Base-by-base conservation (phyloP, 2,113 vertebrate genomes). In the Antigone vipio region DNA sequence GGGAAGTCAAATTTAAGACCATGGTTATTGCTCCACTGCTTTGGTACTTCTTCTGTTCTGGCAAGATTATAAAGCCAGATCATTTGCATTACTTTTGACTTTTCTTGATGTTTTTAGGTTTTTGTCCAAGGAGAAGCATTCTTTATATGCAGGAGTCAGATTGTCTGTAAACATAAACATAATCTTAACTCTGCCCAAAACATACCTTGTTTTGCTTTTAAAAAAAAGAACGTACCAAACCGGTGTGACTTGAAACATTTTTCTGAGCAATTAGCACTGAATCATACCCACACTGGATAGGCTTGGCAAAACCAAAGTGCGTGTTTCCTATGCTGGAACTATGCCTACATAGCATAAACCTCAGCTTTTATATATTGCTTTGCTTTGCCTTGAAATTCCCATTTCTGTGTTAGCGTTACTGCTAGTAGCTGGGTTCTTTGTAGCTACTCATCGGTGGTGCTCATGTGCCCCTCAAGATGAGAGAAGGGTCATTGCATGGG, bases 91-190 rank as follows among this genome's bases (percentile, higher is more conserved):
- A 66, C 85, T 69, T 92, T 85, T 89, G 92, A 55, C 45, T 89
- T 92, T 91, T 74, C n/a, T 35, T 42, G 44, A n/a, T 75, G 50
- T 9, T 94, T 93, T 86, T 58, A 15, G 34, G 26, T 68, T 90
- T 80, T 56, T 50, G 50, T 86, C 64, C 63, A 86, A 77, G 80
- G 38, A 90, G 22, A 38, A 77, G 34, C 55, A n/a, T 77, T 87
- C 76, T 88, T 92, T 50, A 9, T 66, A 44, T 77, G 79, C 56
- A 80, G 88, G 85, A 95, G 91, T 92, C 79, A 66, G 64, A 22
- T 72, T 89, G 91, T 95, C 89, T 94, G 89, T 96, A 95, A 97
- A 96, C 75, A 85, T 59, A 93, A 95, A 94, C 72, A 88, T 4
- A 26, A 50, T 32, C 67, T 79, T 66, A 68, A 50, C 74, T 89